Evolutionary conservation across 2,888 invertebrate species (phyloP), one percentile per base, ranked within the genome.

Genomic region (Ditylenchus weischeri): DNA sequence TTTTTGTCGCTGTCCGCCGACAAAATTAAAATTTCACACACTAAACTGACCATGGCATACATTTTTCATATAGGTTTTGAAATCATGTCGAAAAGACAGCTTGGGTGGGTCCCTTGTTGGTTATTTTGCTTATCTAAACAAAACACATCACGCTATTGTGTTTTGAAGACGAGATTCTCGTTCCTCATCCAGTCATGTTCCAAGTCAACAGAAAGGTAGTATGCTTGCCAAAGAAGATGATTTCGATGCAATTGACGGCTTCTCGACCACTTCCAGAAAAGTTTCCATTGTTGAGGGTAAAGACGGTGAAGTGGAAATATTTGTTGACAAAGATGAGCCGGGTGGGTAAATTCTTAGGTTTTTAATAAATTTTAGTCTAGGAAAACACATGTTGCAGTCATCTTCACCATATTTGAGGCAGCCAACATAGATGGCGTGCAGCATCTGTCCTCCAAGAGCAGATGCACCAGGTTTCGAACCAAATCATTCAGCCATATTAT

Each of bases 341-440:
- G 43, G 43, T 43, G 8, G 43, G 13, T 43, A 6, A 43, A 13
- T 43, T 43, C 15, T 6, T 13, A 43, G 15, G 43, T 43, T 10
- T 13, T 43, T 3, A 43, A 10, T 8, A 6, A 15, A 13, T 10
- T 13, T 43, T 43, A 8, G 43, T 43, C 8, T 38, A n/a, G n/a
- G 38, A 43, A 43, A 43, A 43, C 43, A 43, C 43, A 43, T 2
- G 11, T 43, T 43, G 15, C 8, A 43, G 67, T 71, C 8, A 71
- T 79, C 36, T 66, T 78, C 43, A 76, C 75, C 13, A 72, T 79
- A 11, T 73, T 81, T 61, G 75, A 77, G 66, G 79, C 79, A 19
- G 76, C 81, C 0, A 78, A 81, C 64, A 78, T 81, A 72, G 81
- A 81, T 51, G 81, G 79, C 19, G 79, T 81, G 0, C 70, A 76